Evolutionary conservation across 2,888 invertebrate genomes (phyloP).

Genomic region (Apotomis betuletana): DNA sequence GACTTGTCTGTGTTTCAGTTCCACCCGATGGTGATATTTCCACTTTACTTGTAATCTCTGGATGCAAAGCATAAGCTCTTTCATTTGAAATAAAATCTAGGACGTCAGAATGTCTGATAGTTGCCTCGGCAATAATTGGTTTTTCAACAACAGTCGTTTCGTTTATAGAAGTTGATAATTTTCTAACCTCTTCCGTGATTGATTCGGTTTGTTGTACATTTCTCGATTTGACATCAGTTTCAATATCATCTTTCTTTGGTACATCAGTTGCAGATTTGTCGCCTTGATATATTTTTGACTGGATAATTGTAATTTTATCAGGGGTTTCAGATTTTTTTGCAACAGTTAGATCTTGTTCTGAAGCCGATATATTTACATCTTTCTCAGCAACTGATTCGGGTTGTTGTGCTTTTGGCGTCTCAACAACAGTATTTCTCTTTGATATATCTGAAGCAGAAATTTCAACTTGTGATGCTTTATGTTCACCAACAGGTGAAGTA

Average conservation of each 20-base stretch:
- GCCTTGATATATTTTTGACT: too few relatives aligned
- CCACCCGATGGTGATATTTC: background rate
- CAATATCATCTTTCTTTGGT: background rate
- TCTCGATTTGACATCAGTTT: background rate
- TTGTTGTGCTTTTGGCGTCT: background rate
- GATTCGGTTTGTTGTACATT: background rate
- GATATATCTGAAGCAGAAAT: background rate
- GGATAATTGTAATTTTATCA: background rate
- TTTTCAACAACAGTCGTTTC: constrained; percentile 2
- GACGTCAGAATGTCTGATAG: constrained; percentile 44
- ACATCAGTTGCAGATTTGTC: background rate
- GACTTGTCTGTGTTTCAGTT: constrained; percentile 1
- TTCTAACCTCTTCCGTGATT: background rate
- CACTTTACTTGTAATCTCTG: constrained; percentile 6
- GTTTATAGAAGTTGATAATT: background rate
- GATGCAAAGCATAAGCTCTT: constrained; percentile 30
- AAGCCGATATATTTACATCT: constrained; percentile 8
- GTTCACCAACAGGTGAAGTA: background rate
- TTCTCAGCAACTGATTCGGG: background rate
- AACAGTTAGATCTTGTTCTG: background rate
- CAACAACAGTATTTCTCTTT: background rate
- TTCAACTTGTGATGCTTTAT: background rate
- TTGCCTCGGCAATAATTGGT: constrained; percentile 40
- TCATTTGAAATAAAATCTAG: constrained; percentile 35
- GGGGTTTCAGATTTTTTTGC: background rate